phyloP scores from a whole-genome alignment of 2,797 vertebrate species.

The Falco concolor region DNA sequence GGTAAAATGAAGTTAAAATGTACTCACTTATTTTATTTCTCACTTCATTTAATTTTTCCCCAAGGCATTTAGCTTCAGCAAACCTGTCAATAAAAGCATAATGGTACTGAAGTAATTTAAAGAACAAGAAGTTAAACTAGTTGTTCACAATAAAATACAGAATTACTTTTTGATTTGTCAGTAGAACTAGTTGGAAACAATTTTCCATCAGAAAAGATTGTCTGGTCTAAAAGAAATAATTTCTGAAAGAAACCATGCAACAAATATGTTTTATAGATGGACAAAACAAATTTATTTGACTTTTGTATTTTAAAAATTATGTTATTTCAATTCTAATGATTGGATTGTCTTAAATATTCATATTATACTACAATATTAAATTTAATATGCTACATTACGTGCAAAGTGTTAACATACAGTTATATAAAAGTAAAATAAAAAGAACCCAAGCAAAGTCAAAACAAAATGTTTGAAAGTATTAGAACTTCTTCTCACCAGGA shows the following conservation, averaged over 20 bases:
- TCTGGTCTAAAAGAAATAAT: not conserved
- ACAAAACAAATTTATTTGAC: not conserved
- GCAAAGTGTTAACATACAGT: not conserved
- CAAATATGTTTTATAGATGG: not conserved
- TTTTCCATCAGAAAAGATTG: not conserved
- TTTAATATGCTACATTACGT: not conserved
- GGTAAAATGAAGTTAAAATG: not conserved
- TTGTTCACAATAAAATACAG: not conserved
- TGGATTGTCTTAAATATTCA: not conserved
- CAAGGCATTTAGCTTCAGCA: conserved; percentile 85
- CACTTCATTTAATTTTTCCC: conserved; percentile 80
- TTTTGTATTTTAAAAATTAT: not conserved
- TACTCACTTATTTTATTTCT: conserved; percentile 89
- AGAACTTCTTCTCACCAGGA: not conserved
- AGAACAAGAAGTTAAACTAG: not conserved
- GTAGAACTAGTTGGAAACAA: not conserved
- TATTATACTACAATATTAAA: not conserved
- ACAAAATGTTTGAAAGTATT: not conserved
- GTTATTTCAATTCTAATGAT: not conserved
- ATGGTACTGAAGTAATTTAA: not conserved
- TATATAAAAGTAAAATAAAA: not conserved
- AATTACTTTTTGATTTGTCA: not conserved
- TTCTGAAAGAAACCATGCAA: not conserved
- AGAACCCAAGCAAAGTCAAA: not conserved
- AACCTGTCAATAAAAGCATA: conserved; percentile 75